phyloP scores from a whole-genome alignment of 1,140 invertebrate genomes.

The Babylonia areolata region DNA sequence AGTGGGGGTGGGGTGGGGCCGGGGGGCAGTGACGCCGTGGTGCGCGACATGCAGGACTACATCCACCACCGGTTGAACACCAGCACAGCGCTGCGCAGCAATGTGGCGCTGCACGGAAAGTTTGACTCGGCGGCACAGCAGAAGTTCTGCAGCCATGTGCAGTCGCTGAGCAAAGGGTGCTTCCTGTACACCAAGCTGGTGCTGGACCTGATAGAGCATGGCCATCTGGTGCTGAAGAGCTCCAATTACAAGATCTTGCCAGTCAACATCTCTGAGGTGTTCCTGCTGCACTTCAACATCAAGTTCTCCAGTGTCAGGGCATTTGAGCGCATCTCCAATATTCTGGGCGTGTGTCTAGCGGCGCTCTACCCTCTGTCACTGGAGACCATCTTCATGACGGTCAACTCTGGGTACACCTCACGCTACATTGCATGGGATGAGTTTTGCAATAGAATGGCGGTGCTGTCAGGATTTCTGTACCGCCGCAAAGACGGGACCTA shows the following conservation, averaged over 20 bases:
- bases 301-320: conserved; percentile 91
- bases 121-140: conserved; percentile 80
- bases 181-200: conserved; percentile 94
- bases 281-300: conserved; percentile 94
- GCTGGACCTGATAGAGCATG: conserved; percentile 94
- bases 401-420: conserved; percentile 88
- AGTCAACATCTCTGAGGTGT: conserved; percentile 93
- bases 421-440: conserved; percentile 77
- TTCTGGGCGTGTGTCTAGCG: conserved; percentile 92
- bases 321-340: conserved; percentile 86
- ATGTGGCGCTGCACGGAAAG: conserved; percentile 83
- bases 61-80: conserved; percentile 88
- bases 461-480: conserved; percentile 85
- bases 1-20: neutral
- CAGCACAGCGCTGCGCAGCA: conserved; percentile 87
- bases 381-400: conserved; percentile 94
- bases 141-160: conserved; percentile 91
- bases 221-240: conserved; percentile 94
- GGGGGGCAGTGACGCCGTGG: conserved; percentile 58
- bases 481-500: conserved; percentile 93
- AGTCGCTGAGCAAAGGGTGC: conserved; percentile 89
- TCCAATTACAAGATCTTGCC: conserved; percentile 93
- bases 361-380: conserved; percentile 90
- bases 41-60: conserved; percentile 90
- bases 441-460: conserved; percentile 67